phyloP scores from a whole-genome alignment of 1,140 invertebrate species.

The Drosophila pachea region DNA sequence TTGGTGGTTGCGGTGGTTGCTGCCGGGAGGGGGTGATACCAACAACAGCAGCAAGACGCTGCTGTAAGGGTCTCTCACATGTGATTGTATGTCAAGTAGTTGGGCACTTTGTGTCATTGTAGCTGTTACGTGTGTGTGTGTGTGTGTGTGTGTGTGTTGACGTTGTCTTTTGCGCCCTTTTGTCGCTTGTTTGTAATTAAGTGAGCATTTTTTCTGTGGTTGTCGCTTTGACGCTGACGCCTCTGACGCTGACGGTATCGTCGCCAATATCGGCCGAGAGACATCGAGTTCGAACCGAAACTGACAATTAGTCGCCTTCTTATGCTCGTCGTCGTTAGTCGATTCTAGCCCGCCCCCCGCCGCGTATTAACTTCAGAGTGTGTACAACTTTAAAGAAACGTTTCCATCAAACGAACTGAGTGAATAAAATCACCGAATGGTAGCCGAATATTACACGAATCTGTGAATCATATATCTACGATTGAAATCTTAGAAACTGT shows the following conservation, averaged over 20 bases:
- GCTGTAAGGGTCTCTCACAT: conserved; percentile 57
- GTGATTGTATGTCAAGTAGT: conserved; percentile 49
- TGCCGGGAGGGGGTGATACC: conserved; percentile 25
- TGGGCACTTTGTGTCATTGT: conserved; percentile 60
- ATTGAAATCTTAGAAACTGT: conserved; percentile 9
- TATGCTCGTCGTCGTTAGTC: conserved; percentile 78
- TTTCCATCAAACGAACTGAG: background rate
- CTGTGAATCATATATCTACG: conserved; percentile 6
- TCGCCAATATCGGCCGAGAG: conserved; percentile 67
- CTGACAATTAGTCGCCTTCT: conserved; percentile 77
- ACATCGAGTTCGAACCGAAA: conserved; percentile 64
- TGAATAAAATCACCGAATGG: background rate
- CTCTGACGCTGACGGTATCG: conserved; percentile 22
- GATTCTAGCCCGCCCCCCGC: conserved; percentile 50
- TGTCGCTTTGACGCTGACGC: conserved; percentile 68
- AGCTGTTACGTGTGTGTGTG: conserved; percentile 30
- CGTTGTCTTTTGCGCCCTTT: conserved; percentile 75
- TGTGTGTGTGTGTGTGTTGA: conserved; percentile 43
- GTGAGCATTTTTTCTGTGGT: conserved; percentile 72
- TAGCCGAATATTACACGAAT: background rate
- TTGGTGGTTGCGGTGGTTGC: conserved; percentile 41
- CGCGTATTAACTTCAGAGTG: conserved; percentile 17
- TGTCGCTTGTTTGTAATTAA: conserved; percentile 77
- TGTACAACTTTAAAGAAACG: conserved; percentile 3
- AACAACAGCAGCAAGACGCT: conserved; percentile 10